Evolutionary conservation across 2,888 invertebrate species (phyloP), one percentile per base, ranked within the genome.

Genomic region (Protula sp.): DNA sequence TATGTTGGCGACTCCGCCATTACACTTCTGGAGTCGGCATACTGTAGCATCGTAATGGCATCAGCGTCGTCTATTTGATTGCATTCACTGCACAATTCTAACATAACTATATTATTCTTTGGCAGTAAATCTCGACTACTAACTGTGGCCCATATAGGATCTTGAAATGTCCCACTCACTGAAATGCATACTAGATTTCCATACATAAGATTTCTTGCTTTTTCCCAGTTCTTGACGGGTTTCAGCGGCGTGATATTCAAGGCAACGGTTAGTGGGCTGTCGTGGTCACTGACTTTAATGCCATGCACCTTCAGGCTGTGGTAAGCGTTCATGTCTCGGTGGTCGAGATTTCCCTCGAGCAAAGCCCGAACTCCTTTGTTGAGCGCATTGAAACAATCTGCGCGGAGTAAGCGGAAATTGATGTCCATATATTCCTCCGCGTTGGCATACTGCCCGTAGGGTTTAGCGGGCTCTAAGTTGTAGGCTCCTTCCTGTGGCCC

Each of bases 1-100:
- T 87, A 91, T 0, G 88, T 86, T 57, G 86, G 86, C 59, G 88
- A 87, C 74, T 90, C 89, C 2, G 88, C 84, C 87, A 90, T 87
- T 0, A 86, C 30, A 2, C 47, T 53, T 2, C 54, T 30, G 2
- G 38, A 50, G 30, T 29, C 47, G 3, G 45, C 38, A 19, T 38
- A 29, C 4, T 26, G 19, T 2, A 64, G 48, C 2, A n/a, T 19
- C 4, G 50, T 38, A 14, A 65, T 31, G 30, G 50, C 52, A 3
- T 55, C 60, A 19, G 31, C 24, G 30, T 55, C 60, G 9, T 24
- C n/a, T n/a, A 50, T 52, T 1, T 24, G 1, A 38, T 65, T 65
- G 30, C 59, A 45, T 28, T 47, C 61, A 19, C 52, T 57, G 31
- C 57, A 59, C 2, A 64, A 54, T 30, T 65, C 64, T 14, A 65